Evolutionary conservation across 2,113 vertebrate species (phyloP).

Genomic region (Telmatochromis bifrenatus): DNA sequence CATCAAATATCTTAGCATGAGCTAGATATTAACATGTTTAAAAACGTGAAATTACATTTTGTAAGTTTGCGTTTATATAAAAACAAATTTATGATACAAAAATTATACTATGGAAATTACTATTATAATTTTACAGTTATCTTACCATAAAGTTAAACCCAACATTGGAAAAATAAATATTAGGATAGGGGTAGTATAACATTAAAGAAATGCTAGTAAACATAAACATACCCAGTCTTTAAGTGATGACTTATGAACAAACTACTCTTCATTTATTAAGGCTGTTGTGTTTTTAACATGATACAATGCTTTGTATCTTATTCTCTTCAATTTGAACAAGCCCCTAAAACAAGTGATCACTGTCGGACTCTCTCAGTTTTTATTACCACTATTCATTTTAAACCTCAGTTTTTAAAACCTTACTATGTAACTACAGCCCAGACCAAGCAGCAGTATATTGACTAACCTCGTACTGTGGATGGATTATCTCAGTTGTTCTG

Average conservation of each 20-base stretch:
- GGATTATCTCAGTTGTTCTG: neutral
- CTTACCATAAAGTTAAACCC: neutral
- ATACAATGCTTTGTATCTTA: neutral
- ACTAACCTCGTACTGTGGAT: neutral
- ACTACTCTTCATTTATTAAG: neutral
- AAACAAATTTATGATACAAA: neutral
- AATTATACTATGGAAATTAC: neutral
- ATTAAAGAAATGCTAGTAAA: neutral
- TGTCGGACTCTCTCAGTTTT: neutral
- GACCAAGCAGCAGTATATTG: neutral
- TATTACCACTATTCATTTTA: neutral
- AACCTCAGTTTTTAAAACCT: neutral
- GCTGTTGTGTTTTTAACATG: neutral
- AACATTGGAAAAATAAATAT: neutral
- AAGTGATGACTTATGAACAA: neutral
- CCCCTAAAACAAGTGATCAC: neutral
- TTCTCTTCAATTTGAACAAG: neutral
- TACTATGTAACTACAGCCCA: neutral
- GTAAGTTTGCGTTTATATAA: neutral
- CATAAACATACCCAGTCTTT: neutral
- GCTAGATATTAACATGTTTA: neutral
- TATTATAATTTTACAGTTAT: neutral
- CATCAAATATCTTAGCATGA: neutral
- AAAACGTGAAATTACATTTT: neutral
- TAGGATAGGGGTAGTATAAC: neutral